These are phyloP conservation scores for Podarcis lilfordi DNA, from an alignment of 2,797 vertebrate genomes.

Conservation along the genomic window DNA sequence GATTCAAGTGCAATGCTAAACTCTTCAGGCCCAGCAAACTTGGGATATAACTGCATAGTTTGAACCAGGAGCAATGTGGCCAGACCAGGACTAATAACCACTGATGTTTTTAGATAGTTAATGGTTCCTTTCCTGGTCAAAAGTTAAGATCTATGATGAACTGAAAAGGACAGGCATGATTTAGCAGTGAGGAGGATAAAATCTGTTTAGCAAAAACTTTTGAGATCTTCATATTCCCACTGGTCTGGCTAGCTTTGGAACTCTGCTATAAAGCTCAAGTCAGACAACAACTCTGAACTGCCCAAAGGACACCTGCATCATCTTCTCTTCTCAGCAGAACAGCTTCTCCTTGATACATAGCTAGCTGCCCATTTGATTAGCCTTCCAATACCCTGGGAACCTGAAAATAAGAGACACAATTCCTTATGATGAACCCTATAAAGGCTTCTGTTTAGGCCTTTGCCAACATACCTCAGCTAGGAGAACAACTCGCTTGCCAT, in stretches of 20 bases:
- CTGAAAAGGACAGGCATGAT: neutral
- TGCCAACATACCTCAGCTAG: slow-evolving; percentile 89
- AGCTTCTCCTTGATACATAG: neutral
- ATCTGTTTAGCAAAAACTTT: neutral
- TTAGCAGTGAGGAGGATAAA: neutral
- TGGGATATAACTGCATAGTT: neutral
- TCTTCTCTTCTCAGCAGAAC: neutral
- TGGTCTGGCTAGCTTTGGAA: neutral
- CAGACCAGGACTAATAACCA: neutral
- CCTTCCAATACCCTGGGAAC: neutral
- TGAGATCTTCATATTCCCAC: neutral
- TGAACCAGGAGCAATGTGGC: neutral
- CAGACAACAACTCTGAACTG: slow-evolving; percentile 1
- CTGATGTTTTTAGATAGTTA: neutral
- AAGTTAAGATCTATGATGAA: neutral
- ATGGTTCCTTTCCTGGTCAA: neutral
- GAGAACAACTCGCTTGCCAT: slow-evolving; percentile 94
- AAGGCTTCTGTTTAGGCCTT: neutral
- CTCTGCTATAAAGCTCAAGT: accelerated
- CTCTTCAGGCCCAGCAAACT: neutral
- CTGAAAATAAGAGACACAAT: neutral
- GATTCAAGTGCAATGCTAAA: accelerated
- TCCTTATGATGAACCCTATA: neutral
- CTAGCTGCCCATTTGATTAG: neutral
- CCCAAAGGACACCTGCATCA: neutral